Conservation (phyloP, 2,888 invertebrate genomes). For the Cosmia pyralina region DNA sequence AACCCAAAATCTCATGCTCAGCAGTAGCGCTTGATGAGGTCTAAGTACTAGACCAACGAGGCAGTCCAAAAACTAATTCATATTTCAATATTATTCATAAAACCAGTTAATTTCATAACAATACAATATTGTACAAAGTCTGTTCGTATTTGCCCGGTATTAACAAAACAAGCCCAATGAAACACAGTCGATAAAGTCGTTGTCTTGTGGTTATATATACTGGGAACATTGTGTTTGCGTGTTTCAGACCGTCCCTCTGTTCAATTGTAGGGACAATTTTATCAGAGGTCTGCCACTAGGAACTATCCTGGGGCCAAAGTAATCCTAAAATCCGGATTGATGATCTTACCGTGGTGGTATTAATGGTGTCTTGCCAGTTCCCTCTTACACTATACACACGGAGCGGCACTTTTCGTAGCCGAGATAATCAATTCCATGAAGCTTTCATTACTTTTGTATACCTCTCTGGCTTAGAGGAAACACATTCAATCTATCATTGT, state of each 20-base stretch:
- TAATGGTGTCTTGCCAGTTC: not conserved
- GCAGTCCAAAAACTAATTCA: not conserved
- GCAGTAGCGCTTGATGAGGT: no score
- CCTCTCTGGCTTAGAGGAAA: constrained; percentile 9
- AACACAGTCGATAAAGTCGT: not conserved
- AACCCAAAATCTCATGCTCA: no score
- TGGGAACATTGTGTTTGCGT: not conserved
- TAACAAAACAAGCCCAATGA: constrained; percentile 9
- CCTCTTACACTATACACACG: not conserved
- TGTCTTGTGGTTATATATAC: not conserved
- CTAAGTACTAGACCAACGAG: no score
- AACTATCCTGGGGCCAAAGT: constrained; percentile 17
- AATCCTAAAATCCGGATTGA: constrained; percentile 37
- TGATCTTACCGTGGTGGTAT: constrained; percentile 8
- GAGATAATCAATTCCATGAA: not conserved
- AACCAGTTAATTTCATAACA: constrained; percentile 3
- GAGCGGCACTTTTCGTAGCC: constrained; percentile 1
- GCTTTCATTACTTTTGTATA: not conserved
- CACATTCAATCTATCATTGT: constrained; percentile 20
- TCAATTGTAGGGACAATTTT: not conserved
- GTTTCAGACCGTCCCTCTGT: not conserved
- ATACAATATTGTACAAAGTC: constrained; percentile 17
- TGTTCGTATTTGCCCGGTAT: not conserved
- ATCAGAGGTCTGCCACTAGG: constrained; percentile 17
- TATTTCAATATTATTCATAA: not conserved